A percentile compares a stretch with the other conserved stretches of the same genome.
Evolutionary conservation across 2,797 vertebrate species (phyloP).

Genomic region (Caiman crocodilus): DNA sequence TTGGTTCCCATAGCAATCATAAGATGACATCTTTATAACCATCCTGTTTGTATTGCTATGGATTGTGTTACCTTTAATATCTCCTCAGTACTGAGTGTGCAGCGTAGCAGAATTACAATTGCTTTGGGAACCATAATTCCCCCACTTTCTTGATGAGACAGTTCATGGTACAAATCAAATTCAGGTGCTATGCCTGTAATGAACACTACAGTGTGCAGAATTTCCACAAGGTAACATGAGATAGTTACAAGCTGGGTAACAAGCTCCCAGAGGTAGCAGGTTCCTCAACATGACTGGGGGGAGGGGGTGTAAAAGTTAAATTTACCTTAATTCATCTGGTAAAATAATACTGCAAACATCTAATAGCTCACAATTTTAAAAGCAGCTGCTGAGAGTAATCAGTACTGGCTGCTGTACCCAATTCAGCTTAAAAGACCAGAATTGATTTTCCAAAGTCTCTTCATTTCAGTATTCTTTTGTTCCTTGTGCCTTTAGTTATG

Average conservation of each 20-base stretch:
- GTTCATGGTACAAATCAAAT: neutral
- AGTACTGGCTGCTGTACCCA: too few species aligned
- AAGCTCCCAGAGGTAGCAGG: neutral
- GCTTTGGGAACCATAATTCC: neutral
- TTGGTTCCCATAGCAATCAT: neutral
- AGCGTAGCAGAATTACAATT: neutral
- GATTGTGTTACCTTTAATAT: neutral
- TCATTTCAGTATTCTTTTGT: neutral
- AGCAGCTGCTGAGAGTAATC: too few species aligned
- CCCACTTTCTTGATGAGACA: neutral
- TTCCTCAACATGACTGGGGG: neutral
- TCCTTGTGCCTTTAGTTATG: constrained; percentile 4
- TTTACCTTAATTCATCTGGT: too few species aligned
- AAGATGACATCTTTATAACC: constrained; percentile 26
- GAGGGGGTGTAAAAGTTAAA: too few species aligned
- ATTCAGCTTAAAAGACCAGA: neutral
- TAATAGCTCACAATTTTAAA: too few species aligned
- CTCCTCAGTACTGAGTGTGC: neutral
- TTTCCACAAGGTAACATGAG: neutral
- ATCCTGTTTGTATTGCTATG: neutral
- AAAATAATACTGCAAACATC: too few species aligned
- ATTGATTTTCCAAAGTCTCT: neutral
- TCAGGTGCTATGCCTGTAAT: neutral
- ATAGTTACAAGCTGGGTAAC: too few species aligned
- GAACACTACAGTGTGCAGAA: neutral